Conservation (phyloP, 2,888 invertebrate species). For the Cylindroiulus punctatus region DNA sequence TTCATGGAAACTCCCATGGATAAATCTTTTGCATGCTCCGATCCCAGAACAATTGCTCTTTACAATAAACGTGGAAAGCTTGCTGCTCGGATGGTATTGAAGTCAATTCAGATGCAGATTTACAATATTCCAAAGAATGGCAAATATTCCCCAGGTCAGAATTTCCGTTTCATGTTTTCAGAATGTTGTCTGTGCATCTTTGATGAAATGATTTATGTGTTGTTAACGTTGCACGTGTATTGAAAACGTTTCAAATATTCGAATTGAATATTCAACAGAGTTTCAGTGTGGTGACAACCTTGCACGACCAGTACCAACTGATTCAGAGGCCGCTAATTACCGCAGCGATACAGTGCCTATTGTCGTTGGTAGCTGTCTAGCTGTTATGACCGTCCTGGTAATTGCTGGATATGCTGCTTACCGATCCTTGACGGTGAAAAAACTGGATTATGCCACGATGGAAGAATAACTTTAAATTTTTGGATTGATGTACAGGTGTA, state of each 20-base stretch:
- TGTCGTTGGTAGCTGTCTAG: slow-evolving; percentile 83
- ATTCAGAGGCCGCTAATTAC: slow-evolving; percentile 32
- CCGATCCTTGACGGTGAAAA: slow-evolving; percentile 87
- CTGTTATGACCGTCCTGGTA: slow-evolving; percentile 82
- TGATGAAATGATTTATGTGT: background rate
- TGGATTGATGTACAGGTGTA: too few species aligned
- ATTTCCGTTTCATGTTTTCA: background rate
- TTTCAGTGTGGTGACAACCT: slow-evolving; percentile 24
- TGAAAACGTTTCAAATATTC: background rate
- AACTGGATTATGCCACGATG: slow-evolving; percentile 92
- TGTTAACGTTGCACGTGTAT: background rate
- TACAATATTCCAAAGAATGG: slow-evolving; percentile 16
- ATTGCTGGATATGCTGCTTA: slow-evolving; percentile 86
- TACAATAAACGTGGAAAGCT: background rate
- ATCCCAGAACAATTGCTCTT: background rate
- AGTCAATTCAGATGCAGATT: background rate
- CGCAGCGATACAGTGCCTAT: slow-evolving; percentile 87
- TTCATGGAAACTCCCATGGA: slow-evolving; percentile 6
- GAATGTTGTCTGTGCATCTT: background rate
- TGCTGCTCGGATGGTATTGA: background rate
- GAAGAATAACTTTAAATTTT: slow-evolving; percentile 67
- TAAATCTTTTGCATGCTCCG: slow-evolving; percentile 5
- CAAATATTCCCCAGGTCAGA: background rate
- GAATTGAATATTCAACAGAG: slow-evolving; percentile 14
- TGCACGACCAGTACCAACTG: background rate